Conservation (phyloP, 2,888 invertebrate genomes). For the Eledona agricola region DNA sequence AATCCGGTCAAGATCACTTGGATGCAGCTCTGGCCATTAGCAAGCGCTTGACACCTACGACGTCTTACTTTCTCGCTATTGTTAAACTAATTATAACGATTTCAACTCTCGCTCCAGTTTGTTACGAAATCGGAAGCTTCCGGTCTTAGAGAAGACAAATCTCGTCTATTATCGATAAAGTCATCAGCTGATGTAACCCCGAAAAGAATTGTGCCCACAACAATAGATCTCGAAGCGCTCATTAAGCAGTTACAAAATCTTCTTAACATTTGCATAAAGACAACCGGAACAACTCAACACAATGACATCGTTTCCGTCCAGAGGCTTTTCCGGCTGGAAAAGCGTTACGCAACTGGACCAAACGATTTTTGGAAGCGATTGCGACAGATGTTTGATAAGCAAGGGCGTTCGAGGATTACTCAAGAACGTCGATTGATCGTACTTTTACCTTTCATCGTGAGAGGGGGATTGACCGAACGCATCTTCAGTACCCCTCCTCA, state of each 20-base stretch:
- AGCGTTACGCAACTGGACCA: neutral
- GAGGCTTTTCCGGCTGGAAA: neutral
- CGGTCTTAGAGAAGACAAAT: no score
- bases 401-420: slow-evolving; percentile 28
- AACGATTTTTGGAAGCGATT: slow-evolving; percentile 2
- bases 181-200: no score
- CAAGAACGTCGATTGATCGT: slow-evolving; percentile 23
- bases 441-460: slow-evolving; percentile 35
- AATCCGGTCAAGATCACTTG: no score
- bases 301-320: neutral
- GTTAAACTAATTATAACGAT: slow-evolving; percentile 16
- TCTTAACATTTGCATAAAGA: slow-evolving; percentile 15
- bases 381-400: slow-evolving; percentile 14
- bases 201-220: slow-evolving; percentile 2
- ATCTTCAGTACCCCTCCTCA: slow-evolving; percentile 28
- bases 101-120: slow-evolving; percentile 11
- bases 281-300: slow-evolving; percentile 21
- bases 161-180: no score
- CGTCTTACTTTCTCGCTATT: slow-evolving; percentile 23
- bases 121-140: no score
- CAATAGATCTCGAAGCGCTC: slow-evolving; percentile 4
- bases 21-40: no score
- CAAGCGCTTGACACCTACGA: no score
- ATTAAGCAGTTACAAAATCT: slow-evolving; percentile 5
- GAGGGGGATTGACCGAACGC: slow-evolving; percentile 19